Percentiles rank a stretch among this genome's conserved stretches.
Conservation (phyloP, 2,888 invertebrate genomes). For the Anarsia innoxiella region DNA sequence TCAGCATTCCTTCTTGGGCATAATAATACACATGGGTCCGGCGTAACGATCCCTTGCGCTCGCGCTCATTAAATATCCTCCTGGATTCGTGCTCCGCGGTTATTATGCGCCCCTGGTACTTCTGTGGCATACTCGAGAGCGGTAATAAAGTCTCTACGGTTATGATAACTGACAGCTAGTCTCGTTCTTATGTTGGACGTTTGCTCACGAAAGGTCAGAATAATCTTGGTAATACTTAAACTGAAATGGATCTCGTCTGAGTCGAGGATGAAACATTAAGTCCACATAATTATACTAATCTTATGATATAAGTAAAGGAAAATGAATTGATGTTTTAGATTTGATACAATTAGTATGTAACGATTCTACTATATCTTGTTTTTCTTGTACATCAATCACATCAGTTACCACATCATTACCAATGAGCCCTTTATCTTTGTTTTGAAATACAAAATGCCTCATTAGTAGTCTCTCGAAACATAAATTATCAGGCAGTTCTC, state of each 20-base stretch:
- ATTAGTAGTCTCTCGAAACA: no score
- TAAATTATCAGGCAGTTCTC: constrained; percentile 18
- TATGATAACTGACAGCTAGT: constrained; percentile 13
- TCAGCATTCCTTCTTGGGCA: constrained; percentile 68
- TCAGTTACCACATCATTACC: no score
- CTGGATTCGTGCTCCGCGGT: constrained; percentile 42
- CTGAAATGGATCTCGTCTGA: constrained; percentile 6
- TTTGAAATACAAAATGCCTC: no score
- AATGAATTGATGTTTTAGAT: no score
- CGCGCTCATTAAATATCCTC: constrained; percentile 59
- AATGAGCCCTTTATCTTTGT: no score
- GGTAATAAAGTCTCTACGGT: constrained; percentile 15
- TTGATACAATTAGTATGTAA: no score
- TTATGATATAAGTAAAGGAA: no score
- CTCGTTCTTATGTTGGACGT: constrained; percentile 9
- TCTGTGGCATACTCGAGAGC: constrained; percentile 21
- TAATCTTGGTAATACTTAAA: constrained; percentile 7
- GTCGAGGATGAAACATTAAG: no score
- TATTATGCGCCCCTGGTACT: constrained; percentile 39
- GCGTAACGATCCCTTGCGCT: constrained; percentile 56
- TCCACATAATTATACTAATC: no score
- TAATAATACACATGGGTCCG: constrained; percentile 64
- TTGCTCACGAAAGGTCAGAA: constrained; percentile 10
- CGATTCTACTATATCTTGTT: no score
- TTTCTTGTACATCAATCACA: no score